Conservation (phyloP, 1,140 invertebrate genomes). For the Akabosia matsudoensis region DNA sequence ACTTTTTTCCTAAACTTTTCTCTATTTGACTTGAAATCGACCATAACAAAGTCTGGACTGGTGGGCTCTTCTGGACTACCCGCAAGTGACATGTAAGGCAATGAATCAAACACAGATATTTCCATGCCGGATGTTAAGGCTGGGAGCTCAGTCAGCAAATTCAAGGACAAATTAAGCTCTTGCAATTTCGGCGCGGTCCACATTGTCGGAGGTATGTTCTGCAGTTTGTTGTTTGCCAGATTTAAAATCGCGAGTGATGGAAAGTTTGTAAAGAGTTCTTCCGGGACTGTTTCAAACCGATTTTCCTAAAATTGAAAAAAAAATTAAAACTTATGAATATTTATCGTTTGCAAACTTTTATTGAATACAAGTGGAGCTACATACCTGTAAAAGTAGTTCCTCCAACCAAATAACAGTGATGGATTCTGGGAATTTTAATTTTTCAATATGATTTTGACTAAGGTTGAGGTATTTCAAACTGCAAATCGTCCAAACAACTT, state of each 20-base stretch:
- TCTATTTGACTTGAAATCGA: conserved; percentile 35
- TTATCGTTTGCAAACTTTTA: conserved; percentile 3
- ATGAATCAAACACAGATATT: conserved; percentile 35
- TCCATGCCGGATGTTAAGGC: conserved; percentile 45
- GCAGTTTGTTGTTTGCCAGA: conserved; percentile 91
- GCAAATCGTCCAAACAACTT: conserved; percentile 65
- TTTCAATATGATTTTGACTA: conserved; percentile 81
- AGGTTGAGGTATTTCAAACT: conserved; percentile 74
- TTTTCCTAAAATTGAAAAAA: conserved; percentile 69
- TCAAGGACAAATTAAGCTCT: conserved; percentile 87
- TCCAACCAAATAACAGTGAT: conserved; percentile 67
- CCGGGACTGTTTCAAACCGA: conserved; percentile 72
- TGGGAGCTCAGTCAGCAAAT: conserved; percentile 80
- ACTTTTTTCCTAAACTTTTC: conserved; percentile 31
- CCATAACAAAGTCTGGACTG: conserved; percentile 42
- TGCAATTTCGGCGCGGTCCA: conserved; percentile 86
- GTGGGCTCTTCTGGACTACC: conserved; percentile 31
- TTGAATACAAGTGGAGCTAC: not conserved
- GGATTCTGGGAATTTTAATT: conserved; percentile 57
- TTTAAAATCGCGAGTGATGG: conserved; percentile 78
- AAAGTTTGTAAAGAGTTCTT: conserved; percentile 71
- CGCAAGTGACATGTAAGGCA: conserved; percentile 33
- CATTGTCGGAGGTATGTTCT: conserved; percentile 67
- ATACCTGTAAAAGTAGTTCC: conserved; percentile 68
- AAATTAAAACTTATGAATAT: conserved; percentile 29